Evolutionary conservation across 2,797 vertebrate genomes (phyloP), one percentile per base, ranked within the genome.

Genomic region (Acropternis orthonyx): DNA sequence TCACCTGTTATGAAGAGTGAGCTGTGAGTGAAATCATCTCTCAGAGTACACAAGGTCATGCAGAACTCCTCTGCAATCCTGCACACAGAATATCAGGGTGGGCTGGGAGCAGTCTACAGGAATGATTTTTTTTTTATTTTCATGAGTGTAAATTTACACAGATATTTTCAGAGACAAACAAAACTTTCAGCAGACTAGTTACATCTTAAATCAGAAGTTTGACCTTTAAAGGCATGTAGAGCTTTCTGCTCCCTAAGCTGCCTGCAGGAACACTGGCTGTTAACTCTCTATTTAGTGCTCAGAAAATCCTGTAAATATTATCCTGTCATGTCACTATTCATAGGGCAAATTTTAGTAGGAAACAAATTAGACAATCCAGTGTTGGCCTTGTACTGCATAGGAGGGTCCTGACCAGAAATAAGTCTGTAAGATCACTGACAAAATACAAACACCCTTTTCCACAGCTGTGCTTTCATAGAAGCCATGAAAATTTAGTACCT

Each of bases 21-120:
- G 89, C 91, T 93, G 85, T 72, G 87, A 92, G 48, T 86, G 85
- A 96, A 94, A 92, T 75, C 71, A 93, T 89, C 73, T 69, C 85
- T 86, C 90, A 88, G 46, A 43, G 59, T 88, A 79, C 69, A 85
- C 77, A 90, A n/a, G 62, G 66, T 73, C 80, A 77, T 7, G 21
- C 85, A 84, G 24, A 72, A 89, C 73, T 74, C 87, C 88, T 89
- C 56, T 59, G 68, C 92, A 94, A 51, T 85, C 67, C 73, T 39
- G 28, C 39, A 32, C 55, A 61, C 4, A 43, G 51, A 44, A 36
- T n/a, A 55, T 14, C 88, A 90, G 76, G 81, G 89, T 81, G 56
- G 93, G 92, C 73, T 72, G 34, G 49, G 27, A 79, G 49, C 63
- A 55, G 49, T 48, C 52, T 77, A 73, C 26, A 62, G 32, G 41